Evolutionary conservation across 2,113 vertebrate species (phyloP).

Genomic region (Chionis minor): DNA sequence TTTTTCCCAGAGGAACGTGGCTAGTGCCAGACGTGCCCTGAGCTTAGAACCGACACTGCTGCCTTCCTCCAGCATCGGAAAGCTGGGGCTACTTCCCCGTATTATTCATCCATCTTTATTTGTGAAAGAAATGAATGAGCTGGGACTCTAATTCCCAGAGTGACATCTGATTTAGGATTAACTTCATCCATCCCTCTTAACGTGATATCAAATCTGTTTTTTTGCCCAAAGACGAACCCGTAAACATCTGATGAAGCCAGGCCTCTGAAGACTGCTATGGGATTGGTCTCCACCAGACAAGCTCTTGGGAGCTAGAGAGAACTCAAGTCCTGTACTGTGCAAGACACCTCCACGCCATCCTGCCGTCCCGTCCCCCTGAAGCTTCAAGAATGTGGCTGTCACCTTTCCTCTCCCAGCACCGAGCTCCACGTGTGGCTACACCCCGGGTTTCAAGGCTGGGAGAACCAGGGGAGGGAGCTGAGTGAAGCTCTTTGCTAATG

Average conservation of each 20-base stretch:
- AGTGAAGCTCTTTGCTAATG: background rate
- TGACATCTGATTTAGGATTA: background rate
- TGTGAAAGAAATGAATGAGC: background rate
- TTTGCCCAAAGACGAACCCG: background rate
- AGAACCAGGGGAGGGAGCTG: accelerated
- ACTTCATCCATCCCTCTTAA: background rate
- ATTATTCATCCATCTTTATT: no score
- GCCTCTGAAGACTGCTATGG: background rate
- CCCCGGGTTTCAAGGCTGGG: background rate
- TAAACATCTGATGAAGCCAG: background rate
- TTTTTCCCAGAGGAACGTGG: accelerated
- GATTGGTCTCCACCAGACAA: background rate
- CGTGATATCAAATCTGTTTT: accelerated
- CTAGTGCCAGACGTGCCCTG: background rate
- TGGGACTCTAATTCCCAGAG: background rate
- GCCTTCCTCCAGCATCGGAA: background rate
- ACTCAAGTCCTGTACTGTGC: background rate
- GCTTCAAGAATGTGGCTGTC: background rate
- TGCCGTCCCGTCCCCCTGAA: background rate
- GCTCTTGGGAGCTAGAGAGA: background rate
- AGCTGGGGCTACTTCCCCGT: background rate
- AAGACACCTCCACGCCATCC: accelerated
- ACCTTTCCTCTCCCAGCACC: background rate
- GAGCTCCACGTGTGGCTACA: accelerated
- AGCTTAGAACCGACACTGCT: accelerated